Base-by-base conservation (phyloP, 1,140 invertebrate species). In the Dinoponera quadriceps region DNA sequence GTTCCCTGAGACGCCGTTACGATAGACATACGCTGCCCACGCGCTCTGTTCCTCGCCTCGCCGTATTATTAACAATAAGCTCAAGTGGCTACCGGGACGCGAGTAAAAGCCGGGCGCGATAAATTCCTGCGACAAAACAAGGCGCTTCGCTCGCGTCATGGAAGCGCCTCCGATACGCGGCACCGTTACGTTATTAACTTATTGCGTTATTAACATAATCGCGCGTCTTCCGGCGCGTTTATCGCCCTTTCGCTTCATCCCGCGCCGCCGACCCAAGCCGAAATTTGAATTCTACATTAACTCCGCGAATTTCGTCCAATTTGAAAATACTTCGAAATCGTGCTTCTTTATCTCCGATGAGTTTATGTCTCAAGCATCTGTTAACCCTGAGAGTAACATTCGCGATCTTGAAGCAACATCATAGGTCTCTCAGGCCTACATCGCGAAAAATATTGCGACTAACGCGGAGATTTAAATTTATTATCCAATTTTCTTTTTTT, bases 151-250 rank as follows among this genome's bases (percentile, higher is more conserved):
- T 2, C 33, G 62, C 57, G 59, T 65, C 71, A 63, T n/a, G 27
- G 44, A 38, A 51, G 55, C 48, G n/a, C 38, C 49, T 59, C 59
- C 29, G 14, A 33, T 49, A 9, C 18, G 54, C 22, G 20, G 38
- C 65, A 29, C 63, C 33, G 66, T 57, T 72, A 72, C 29, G 22
- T 72, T 72, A 81, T 59, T 81, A 81, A 81, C 54, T 33, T 72
- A 72, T 72, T 81, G 57, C 57, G 44, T 80, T 22, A 25, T 33
- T 27, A 27, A n/a, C n/a, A n/a, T n/a, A n/a, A n/a, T 81, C 38
- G 25, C 48, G 49, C 68, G 68, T 78, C 44, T 22, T n/a, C 48
- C 29, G 66, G 38, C 18, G 62, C 54, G 62, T 78, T 68, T 68
- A 29, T 59, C 57, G 33, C 22, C 51, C n/a, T 33, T 69, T 38